Percentiles rank a stretch among this genome's conserved stretches.
phyloP scores from a whole-genome alignment of 2,797 vertebrate genomes.

The Apogon hyalosoma region DNA sequence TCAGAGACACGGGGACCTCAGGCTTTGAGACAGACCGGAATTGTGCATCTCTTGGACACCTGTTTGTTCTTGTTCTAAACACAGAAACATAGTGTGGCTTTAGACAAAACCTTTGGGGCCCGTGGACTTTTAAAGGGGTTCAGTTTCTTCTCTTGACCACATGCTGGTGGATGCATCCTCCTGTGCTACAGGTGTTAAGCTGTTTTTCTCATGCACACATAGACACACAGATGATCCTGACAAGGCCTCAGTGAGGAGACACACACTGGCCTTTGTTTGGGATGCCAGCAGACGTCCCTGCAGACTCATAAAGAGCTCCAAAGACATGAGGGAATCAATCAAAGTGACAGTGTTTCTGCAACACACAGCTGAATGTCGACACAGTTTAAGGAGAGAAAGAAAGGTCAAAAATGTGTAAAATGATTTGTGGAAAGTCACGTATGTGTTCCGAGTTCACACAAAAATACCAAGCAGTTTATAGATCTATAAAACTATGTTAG shows the following conservation, averaged over 20 bases:
- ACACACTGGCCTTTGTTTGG: conserved; percentile 70
- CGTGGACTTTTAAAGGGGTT: conserved; percentile 21
- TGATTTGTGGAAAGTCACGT: too few relatives aligned
- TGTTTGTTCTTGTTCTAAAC: conserved; percentile 34
- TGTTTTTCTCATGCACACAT: conserved; percentile 14
- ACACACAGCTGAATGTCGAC: not conserved
- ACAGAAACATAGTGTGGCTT: conserved; percentile 33
- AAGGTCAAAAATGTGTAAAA: too few relatives aligned
- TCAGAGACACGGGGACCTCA: conserved; percentile 13
- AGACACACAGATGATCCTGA: conserved; percentile 15
- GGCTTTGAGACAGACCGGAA: conserved; percentile 44
- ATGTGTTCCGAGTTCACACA: too few relatives aligned
- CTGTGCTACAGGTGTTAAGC: conserved; percentile 63
- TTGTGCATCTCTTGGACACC: conserved; percentile 67
- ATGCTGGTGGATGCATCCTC: conserved; percentile 22
- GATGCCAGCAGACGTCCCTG: conserved; percentile 59
- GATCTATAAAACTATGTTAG: too few relatives aligned
- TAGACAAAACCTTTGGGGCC: conserved; percentile 52
- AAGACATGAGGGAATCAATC: conserved; percentile 66
- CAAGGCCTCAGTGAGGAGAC: conserved; percentile 33
- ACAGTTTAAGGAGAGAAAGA: not conserved
- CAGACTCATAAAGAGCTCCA: conserved; percentile 50
- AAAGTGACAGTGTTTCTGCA: conserved; percentile 63
- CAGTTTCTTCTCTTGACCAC: conserved; percentile 21
- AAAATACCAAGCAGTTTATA: too few relatives aligned